Percentiles rank a stretch among this genome's conserved stretches.
Evolutionary conservation across 1,140 invertebrate species (phyloP).

Genomic region (Brachionus koreanus): DNA sequence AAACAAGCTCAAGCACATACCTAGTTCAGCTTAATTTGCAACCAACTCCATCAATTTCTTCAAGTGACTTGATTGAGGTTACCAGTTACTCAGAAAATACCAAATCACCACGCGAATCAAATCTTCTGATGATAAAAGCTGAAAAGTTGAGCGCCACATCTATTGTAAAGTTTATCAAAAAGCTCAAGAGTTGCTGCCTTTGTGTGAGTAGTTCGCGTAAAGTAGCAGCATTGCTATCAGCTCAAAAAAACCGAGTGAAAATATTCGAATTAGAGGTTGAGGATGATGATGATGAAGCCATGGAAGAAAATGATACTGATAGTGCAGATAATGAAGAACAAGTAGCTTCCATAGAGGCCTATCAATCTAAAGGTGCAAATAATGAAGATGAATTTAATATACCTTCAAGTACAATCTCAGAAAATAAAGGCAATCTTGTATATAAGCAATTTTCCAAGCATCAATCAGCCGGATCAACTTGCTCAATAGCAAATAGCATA

Average conservation of each 20-base stretch:
- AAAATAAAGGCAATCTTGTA: neutral
- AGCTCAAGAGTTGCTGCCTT: slow-evolving; percentile 14
- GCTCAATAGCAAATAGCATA: slow-evolving; percentile 30
- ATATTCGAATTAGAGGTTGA: slow-evolving; percentile 33
- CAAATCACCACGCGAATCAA: slow-evolving; percentile 28
- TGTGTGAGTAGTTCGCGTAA: slow-evolving; percentile 37
- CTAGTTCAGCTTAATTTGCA: slow-evolving; percentile 14
- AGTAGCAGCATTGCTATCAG: neutral
- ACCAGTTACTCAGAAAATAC: slow-evolving; percentile 16
- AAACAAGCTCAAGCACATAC: neutral
- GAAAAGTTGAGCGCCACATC: slow-evolving; percentile 25
- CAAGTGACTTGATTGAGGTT: slow-evolving; percentile 13
- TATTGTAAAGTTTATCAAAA: slow-evolving; percentile 28
- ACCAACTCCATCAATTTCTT: neutral
- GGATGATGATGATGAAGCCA: slow-evolving; percentile 25
- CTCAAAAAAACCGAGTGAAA: slow-evolving; percentile 21
- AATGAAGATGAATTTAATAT: slow-evolving; percentile 34
- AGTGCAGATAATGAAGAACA: slow-evolving; percentile 30
- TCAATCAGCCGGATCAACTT: slow-evolving; percentile 37
- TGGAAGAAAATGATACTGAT: slow-evolving; percentile 38
- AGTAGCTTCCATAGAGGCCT: neutral
- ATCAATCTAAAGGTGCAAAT: neutral
- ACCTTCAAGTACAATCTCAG: neutral
- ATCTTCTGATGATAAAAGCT: slow-evolving; percentile 36
- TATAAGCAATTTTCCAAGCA: slow-evolving; percentile 26